phyloP scores from a whole-genome alignment of 92 coral and sea anemone genomes.

The Epizoanthus ramosus region DNA sequence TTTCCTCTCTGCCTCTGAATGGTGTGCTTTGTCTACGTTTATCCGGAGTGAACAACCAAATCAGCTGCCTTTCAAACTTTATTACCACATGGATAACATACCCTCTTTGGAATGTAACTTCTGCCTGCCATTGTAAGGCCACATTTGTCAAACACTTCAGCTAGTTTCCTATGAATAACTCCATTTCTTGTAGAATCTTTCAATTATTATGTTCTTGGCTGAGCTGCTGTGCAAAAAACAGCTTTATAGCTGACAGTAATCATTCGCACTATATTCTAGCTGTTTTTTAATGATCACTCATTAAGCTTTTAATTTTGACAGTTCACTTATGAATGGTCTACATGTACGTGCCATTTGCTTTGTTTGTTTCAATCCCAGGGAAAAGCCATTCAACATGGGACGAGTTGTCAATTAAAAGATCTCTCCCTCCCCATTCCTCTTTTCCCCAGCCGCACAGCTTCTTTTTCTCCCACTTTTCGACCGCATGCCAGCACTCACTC shows the following conservation, averaged over 20 bases:
- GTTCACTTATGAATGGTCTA: too few species aligned
- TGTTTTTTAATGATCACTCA: background rate
- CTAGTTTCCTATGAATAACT: background rate
- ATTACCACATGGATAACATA: constrained; percentile 11
- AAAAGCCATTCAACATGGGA: too few species aligned
- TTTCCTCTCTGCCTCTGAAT: too few species aligned
- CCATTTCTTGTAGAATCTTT: constrained; percentile 20
- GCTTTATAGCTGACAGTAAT: constrained; percentile 11
- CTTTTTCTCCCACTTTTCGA: too few species aligned
- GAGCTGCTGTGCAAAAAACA: constrained; percentile 6
- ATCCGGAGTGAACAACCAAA: constrained; percentile 7
- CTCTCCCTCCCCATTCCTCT: too few species aligned
- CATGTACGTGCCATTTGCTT: too few species aligned
- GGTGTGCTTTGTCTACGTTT: background rate
- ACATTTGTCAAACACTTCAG: background rate
- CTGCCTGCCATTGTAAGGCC: constrained; percentile 1
- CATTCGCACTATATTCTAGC: background rate
- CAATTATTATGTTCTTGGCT: background rate
- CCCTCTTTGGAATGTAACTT: constrained; percentile 6
- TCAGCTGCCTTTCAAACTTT: constrained; percentile 26
- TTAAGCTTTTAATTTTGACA: too few species aligned
- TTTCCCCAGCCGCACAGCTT: too few species aligned
- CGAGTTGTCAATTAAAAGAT: too few species aligned
- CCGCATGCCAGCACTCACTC: too few species aligned
- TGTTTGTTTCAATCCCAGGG: too few species aligned